Conservation (phyloP, 2,888 invertebrate species). For the Hofmannophila pseudospretella region DNA sequence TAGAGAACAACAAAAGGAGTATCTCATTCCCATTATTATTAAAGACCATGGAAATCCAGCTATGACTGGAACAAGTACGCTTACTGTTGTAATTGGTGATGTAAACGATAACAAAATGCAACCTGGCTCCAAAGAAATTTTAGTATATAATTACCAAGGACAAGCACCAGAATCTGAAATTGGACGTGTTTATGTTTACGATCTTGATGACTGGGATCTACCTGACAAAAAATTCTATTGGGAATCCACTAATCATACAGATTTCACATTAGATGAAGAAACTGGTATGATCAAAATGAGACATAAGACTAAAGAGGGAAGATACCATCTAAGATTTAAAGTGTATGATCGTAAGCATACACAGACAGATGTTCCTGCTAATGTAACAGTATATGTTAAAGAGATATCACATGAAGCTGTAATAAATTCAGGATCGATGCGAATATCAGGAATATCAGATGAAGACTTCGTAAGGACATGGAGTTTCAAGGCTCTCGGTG, state of each 20-base stretch:
- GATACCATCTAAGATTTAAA: slow-evolving; percentile 87
- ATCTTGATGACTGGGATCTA: slow-evolving; percentile 98
- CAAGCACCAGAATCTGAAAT: slow-evolving; percentile 94
- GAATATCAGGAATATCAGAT: slow-evolving; percentile 95
- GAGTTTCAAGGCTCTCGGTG: slow-evolving; percentile 92
- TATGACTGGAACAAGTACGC: slow-evolving; percentile 96
- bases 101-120: slow-evolving; percentile 99
- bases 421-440: slow-evolving; percentile 94
- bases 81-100: slow-evolving; percentile 98
- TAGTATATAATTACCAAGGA: slow-evolving; percentile 97
- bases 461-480: slow-evolving; percentile 97
- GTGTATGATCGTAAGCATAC: slow-evolving; percentile 97
- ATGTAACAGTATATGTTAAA: slow-evolving; percentile 95
- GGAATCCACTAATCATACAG: slow-evolving; percentile 91
- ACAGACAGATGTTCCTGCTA: slow-evolving; percentile 96
- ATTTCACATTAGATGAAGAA: slow-evolving; percentile 92
- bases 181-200: slow-evolving; percentile 97
- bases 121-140: slow-evolving; percentile 97
- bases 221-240: slow-evolving; percentile 98
- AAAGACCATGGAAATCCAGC: slow-evolving; percentile 98
- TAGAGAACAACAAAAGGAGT: slow-evolving; percentile 96
- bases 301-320: slow-evolving; percentile 93
- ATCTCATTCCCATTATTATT: slow-evolving; percentile 97
- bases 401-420: slow-evolving; percentile 98
- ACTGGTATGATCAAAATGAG: slow-evolving; percentile 98